These are phyloP conservation scores for Sphaeramia orbicularis DNA, from an alignment of 2,797 vertebrate genomes.

Conservation along the genomic window DNA sequence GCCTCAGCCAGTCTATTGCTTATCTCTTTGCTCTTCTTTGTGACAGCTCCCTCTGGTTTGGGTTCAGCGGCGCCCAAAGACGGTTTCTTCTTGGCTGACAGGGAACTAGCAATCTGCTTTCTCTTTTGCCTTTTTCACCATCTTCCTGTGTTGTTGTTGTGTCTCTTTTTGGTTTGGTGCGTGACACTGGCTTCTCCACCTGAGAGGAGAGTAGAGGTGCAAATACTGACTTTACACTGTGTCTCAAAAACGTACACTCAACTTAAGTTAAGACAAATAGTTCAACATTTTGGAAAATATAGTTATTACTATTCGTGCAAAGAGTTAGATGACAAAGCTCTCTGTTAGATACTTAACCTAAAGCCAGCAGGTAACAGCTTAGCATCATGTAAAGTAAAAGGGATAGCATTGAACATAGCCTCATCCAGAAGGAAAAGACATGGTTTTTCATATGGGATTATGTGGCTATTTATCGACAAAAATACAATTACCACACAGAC, in stretches of 20 bases:
- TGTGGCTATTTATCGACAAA: too few relatives aligned
- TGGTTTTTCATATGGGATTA: not conserved
- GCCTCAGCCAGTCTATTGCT: conserved; percentile 99
- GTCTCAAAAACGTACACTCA: not conserved
- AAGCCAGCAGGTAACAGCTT: not conserved
- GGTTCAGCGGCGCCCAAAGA: conserved; percentile 76
- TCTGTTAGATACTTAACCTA: conserved; percentile 6
- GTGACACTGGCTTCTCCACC: conserved; percentile 91
- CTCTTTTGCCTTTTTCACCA: conserved; percentile 94
- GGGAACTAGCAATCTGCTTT: conserved; percentile 90
- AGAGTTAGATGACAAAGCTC: conserved; percentile 7
- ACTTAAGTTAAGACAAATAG: not conserved
- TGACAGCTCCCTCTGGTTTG: conserved; percentile 89
- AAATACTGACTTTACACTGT: not conserved
- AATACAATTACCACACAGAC: too few relatives aligned
- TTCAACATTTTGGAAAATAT: conserved; percentile 12
- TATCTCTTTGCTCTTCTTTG: conserved; percentile 98
- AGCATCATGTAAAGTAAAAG: conserved; percentile 1
- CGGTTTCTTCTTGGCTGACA: conserved; percentile 93
- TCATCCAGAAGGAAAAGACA: not conserved
- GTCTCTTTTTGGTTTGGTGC: conserved; percentile 97
- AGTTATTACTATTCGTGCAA: conserved; percentile 10
- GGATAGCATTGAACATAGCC: not conserved
- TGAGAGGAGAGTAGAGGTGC: conserved; percentile 65
- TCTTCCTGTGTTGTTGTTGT: conserved; percentile 89